Conservation (phyloP, 2,888 invertebrate genomes). For the Gari tellinella region DNA sequence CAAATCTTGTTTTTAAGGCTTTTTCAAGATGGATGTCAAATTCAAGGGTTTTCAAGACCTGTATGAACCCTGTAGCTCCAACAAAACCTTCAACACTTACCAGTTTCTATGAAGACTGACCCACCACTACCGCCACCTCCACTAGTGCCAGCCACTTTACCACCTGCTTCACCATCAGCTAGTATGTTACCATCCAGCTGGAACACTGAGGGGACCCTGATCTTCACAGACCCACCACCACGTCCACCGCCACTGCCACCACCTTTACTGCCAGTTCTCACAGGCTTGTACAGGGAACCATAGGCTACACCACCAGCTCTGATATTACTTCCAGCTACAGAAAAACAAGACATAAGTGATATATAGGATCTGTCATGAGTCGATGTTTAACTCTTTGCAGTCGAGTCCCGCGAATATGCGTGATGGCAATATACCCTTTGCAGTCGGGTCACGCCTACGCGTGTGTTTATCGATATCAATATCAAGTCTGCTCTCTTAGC, state of each 20-base stretch:
- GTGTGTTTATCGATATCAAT: too few relatives aligned
- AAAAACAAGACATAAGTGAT: not conserved
- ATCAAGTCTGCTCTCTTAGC: too few relatives aligned
- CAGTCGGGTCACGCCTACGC: too few relatives aligned
- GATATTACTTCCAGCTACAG: not conserved
- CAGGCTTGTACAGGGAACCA: conserved; percentile 69
- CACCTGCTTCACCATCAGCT: conserved; percentile 68
- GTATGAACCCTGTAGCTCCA: too few relatives aligned
- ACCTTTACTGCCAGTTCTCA: conserved; percentile 64
- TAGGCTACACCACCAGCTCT: conserved; percentile 61
- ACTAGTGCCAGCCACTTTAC: conserved; percentile 2
- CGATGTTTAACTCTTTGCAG: too few relatives aligned
- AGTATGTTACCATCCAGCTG: conserved; percentile 67
- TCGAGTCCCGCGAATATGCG: too few relatives aligned
- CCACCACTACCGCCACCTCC: conserved; percentile 71
- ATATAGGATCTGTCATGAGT: too few relatives aligned
- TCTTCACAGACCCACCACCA: conserved; percentile 68
- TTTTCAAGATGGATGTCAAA: too few relatives aligned
- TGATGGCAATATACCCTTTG: too few relatives aligned
- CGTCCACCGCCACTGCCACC: conserved; percentile 64
- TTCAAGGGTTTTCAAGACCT: too few relatives aligned
- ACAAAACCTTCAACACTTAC: conserved; percentile 44
- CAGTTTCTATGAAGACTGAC: conserved; percentile 68
- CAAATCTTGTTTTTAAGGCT: too few relatives aligned
- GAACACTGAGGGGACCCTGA: conserved; percentile 68